A percentile compares a stretch with the other conserved stretches of the same genome.
Conservation (phyloP, 2,113 vertebrate genomes). For the Callithrix jacchus region DNA sequence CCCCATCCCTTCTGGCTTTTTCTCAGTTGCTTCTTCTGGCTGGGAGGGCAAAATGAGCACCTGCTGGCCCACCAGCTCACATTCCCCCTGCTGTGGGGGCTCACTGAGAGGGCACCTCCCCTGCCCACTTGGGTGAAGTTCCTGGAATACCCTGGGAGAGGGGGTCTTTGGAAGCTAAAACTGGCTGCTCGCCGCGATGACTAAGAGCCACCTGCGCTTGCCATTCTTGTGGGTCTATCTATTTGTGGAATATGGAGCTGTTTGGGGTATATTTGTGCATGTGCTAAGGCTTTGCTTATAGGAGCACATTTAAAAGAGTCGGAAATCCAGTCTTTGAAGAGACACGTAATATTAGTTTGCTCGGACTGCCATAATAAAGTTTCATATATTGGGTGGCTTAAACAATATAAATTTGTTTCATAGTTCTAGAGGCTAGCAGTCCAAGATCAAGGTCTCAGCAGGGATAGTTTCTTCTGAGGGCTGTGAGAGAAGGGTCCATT, state of each 20-base stretch:
- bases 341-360: background rate
- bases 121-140: background rate
- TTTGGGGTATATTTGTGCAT: constrained; percentile 1
- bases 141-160: constrained; percentile 51
- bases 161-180: constrained; percentile 22
- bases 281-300: background rate
- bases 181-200: constrained; percentile 51
- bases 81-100: background rate
- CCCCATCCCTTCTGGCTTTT: background rate
- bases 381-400: background rate
- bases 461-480: background rate
- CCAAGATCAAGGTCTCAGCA: background rate
- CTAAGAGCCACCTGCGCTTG: constrained; percentile 72
- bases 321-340: constrained; percentile 22
- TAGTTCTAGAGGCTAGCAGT: background rate
- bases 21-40: constrained; percentile 38
- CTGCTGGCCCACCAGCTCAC: constrained; percentile 18
- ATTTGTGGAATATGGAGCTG: constrained; percentile 47
- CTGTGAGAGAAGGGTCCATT: background rate
- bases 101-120: background rate
- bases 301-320: background rate
- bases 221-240: constrained; percentile 7
- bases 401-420: background rate
- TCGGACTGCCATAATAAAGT: background rate
- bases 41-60: constrained; percentile 35